These are phyloP conservation scores for Neolamprologus variostigma DNA, from an alignment of 2,113 vertebrate genomes.

Conservation along the genomic window DNA sequence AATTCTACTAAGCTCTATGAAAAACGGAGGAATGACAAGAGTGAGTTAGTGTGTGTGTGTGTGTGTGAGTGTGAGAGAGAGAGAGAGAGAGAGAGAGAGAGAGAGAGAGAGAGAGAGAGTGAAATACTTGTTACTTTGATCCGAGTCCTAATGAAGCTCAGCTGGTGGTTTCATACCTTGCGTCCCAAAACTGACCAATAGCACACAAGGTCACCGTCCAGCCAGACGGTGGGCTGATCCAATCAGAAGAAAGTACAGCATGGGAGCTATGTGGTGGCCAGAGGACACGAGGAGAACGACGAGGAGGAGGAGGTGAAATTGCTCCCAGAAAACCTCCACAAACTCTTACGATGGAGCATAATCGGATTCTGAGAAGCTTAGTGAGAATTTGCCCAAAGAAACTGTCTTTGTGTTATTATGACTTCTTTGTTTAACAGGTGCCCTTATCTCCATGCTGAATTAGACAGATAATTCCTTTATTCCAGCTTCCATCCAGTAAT, in stretches of 20 bases:
- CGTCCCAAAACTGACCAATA: constrained; percentile 48
- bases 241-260: constrained; percentile 22
- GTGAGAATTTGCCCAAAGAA: constrained; percentile 34
- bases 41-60: neutral
- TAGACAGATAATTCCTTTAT: constrained; percentile 45
- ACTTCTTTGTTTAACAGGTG: constrained; percentile 46
- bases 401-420: constrained; percentile 41
- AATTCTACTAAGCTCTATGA: constrained; percentile 30
- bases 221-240: constrained; percentile 51
- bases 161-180: constrained; percentile 44
- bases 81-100: neutral
- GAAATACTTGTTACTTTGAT: neutral
- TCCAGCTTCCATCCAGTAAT: constrained; percentile 2
- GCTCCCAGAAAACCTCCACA: neutral
- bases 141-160: constrained; percentile 8
- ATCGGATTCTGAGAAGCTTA: constrained; percentile 51
- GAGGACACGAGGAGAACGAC: neutral
- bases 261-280: neutral
- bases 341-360: constrained; percentile 34
- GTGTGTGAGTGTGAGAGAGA: no score
- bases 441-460: constrained; percentile 39
- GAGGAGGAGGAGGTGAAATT: neutral
- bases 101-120: neutral
- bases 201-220: constrained; percentile 20
- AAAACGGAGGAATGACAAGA: constrained; percentile 4